Conservation (phyloP, 2,888 invertebrate species). For the Willowsia nigromaculata region DNA sequence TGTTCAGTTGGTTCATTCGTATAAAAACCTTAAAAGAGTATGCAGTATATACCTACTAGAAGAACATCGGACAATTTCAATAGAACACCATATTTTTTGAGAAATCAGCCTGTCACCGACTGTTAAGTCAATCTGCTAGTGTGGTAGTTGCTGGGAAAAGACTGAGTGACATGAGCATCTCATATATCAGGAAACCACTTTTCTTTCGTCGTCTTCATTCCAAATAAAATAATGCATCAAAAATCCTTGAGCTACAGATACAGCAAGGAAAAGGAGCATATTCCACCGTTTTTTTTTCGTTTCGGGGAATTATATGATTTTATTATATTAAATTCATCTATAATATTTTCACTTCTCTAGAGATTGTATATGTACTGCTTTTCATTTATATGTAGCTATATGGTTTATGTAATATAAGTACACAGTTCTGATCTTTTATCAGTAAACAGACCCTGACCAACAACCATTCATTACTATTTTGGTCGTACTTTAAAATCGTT, state of each 20-base stretch:
- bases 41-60: neutral
- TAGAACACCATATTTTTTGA: slow-evolving; percentile 46
- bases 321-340: too few species aligned
- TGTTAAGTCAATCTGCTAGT: slow-evolving; percentile 53
- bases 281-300: neutral
- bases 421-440: too few species aligned
- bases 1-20: neutral
- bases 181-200: slow-evolving; percentile 54
- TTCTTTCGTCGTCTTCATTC: slow-evolving; percentile 27
- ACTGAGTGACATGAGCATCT: slow-evolving; percentile 50
- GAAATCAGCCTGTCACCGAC: slow-evolving; percentile 59
- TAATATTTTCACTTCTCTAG: neutral
- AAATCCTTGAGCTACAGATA: neutral
- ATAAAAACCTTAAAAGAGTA: neutral
- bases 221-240: neutral
- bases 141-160: slow-evolving; percentile 10
- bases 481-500: neutral
- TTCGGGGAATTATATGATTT: neutral
- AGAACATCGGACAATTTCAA: neutral
- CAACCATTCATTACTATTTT: too few species aligned
- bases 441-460: too few species aligned
- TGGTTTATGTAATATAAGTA: too few species aligned
- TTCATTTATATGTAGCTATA: too few species aligned
- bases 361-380: neutral
- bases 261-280: neutral